phyloP scores from a whole-genome alignment of 2,113 vertebrate species.

The Leuciscus idus region DNA sequence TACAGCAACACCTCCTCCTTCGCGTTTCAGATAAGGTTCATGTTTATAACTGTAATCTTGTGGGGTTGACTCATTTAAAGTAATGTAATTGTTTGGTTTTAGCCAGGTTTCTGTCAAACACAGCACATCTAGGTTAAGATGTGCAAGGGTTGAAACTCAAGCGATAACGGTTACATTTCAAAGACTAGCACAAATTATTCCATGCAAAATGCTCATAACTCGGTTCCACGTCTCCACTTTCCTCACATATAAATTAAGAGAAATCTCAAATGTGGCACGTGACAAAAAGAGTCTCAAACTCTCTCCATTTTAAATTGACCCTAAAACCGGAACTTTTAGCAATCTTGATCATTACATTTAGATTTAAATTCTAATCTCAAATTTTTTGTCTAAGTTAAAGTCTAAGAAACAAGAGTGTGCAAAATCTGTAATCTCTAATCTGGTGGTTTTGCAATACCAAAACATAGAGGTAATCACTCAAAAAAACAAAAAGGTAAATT shows the following conservation, averaged over 20 bases:
- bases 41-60: too few species aligned
- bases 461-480: background rate
- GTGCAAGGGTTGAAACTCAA: too few species aligned
- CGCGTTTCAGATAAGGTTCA: too few species aligned
- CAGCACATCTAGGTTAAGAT: too few species aligned
- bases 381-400: background rate
- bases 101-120: too few species aligned
- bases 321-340: background rate
- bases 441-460: background rate
- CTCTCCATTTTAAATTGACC: background rate
- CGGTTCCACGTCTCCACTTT: too few species aligned
- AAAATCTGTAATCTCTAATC: background rate
- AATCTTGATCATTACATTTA: background rate
- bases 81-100: too few species aligned
- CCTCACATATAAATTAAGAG: background rate
- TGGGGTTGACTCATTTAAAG: too few species aligned
- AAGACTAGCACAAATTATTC: too few species aligned
- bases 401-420: background rate
- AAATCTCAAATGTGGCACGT: background rate
- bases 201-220: too few species aligned
- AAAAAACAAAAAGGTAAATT: background rate
- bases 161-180: too few species aligned
- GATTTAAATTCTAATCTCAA: background rate
- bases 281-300: background rate
- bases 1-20: too few species aligned